Evolutionary conservation across 2,888 invertebrate genomes (phyloP).

Genomic region (Gibbula magus): DNA sequence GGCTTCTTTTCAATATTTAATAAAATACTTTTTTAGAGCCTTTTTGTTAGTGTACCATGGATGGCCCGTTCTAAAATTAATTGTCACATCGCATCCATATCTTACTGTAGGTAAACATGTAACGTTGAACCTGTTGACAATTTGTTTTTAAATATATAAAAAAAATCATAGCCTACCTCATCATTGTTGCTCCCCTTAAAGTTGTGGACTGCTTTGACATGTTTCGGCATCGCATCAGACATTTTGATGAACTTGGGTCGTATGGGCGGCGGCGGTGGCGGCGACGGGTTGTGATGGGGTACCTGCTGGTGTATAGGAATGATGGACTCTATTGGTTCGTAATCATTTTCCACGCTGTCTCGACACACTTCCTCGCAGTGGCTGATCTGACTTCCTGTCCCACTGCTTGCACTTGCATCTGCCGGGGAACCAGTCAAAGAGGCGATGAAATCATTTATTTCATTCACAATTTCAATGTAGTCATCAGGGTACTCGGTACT

Average conservation of each 20-base stretch:
- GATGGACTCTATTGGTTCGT: slow-evolving; percentile 47
- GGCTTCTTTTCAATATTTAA: too few species aligned
- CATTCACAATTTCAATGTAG: slow-evolving; percentile 67
- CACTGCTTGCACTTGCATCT: slow-evolving; percentile 44
- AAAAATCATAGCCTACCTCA: slow-evolving; percentile 81
- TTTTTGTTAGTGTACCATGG: too few species aligned
- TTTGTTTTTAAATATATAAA: too few species aligned
- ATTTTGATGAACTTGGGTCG: slow-evolving; percentile 50
- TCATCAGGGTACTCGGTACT: slow-evolving; percentile 57
- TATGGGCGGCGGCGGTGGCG: slow-evolving; percentile 49
- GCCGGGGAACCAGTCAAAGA: slow-evolving; percentile 54
- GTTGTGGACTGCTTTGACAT: slow-evolving; percentile 91
- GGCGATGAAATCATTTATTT: slow-evolving; percentile 67
- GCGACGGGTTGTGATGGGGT: slow-evolving; percentile 15
- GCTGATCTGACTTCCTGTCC: slow-evolving; percentile 25
- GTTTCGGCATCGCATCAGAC: slow-evolving; percentile 62
- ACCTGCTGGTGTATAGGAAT: neutral
- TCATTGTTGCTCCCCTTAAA: slow-evolving; percentile 98
- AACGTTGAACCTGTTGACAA: too few species aligned
- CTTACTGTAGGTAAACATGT: too few species aligned
- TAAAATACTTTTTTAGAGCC: too few species aligned
- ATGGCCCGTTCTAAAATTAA: too few species aligned
- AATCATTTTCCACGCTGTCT: slow-evolving; percentile 46
- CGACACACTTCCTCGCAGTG: slow-evolving; percentile 14
- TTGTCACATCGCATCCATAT: too few species aligned